Evolutionary conservation across 2,888 invertebrate genomes (phyloP).

Genomic region (Artemia sinica): DNA sequence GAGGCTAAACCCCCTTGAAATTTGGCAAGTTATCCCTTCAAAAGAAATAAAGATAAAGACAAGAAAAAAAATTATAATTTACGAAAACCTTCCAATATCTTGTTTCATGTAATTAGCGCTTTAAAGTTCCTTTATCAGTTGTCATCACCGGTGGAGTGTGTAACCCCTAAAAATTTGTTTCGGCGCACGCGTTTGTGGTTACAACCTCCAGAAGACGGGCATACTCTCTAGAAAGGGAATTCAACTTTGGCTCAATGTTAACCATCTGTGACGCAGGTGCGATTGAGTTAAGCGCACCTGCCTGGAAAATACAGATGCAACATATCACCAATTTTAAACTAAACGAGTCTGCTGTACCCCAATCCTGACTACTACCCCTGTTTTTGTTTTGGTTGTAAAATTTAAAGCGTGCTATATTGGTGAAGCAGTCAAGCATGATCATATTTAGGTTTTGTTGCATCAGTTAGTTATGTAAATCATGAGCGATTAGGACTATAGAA

Average conservation of each 20-base stretch:
- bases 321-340: not conserved
- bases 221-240: too few relatives aligned
- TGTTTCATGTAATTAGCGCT: too few relatives aligned
- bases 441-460: too few relatives aligned
- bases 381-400: constrained; percentile 14
- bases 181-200: constrained; percentile 8
- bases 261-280: constrained; percentile 14
- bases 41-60: too few relatives aligned
- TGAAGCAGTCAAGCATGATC: not conserved
- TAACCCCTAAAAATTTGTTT: not conserved
- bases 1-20: too few relatives aligned
- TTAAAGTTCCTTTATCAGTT: too few relatives aligned
- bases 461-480: too few relatives aligned
- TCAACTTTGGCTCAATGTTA: not conserved
- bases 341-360: not conserved
- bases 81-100: too few relatives aligned
- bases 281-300: constrained; percentile 5
- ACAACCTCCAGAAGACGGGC: not conserved
- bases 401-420: constrained; percentile 9
- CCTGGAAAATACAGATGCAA: constrained; percentile 5
- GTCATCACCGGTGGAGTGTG: too few relatives aligned
- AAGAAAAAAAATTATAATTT: too few relatives aligned
- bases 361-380: constrained; percentile 1
- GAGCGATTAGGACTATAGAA: too few relatives aligned
- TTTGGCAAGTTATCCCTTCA: too few relatives aligned